Base-by-base conservation (phyloP, 2,888 invertebrate species). In the Sminthurinus aureus region DNA sequence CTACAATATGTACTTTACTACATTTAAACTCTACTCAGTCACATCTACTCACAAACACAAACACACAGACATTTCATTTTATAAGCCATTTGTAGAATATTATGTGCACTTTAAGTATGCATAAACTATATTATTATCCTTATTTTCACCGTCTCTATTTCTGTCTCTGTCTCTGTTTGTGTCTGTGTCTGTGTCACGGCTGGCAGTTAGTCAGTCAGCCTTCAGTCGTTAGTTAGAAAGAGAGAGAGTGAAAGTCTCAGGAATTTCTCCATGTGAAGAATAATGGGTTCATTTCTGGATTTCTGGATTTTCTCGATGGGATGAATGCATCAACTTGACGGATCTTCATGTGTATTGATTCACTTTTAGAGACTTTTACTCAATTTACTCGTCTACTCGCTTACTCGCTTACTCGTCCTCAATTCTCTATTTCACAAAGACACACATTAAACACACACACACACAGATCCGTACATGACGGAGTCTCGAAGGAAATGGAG, bases 311-410 rank as follows among this genome's bases (percentile, higher is more conserved):
- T 78, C 64, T 66, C n/a, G n/a, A n/a, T n/a, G n/a, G n/a, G n/a
- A 66, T 18, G n/a, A 66, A 79, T 67, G 67, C 79, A 26, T 79
- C 79, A 26, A 79, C 79, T 66, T n/a, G n/a, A n/a, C n/a, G n/a
- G n/a, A n/a, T n/a, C 52, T 78, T 71, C 20, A 71, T 66, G n/a
- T n/a, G 12, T 64, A 79, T 50, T 79, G 79, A 79, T 79, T 79
- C 66, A 79, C 69, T 79, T 79, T 11, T 9, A 22, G 13, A 4
- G 22, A 71, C 9, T 22, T 4, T 4, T 20, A 66, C 66, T 66
- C 66, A 66, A 8, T 15, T 20, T 66, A 58, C 11, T 58, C 9
- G 15, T 18, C 66, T 15, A 66, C 66, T 66, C 20, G 66, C 15
- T n/a, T n/a, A 66, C 22, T 20, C 9, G 6, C n/a, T n/a, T 8